Base-by-base conservation (phyloP, 37 sponge, comb jelly and placozoan species). In the Eunapius fragilis region DNA sequence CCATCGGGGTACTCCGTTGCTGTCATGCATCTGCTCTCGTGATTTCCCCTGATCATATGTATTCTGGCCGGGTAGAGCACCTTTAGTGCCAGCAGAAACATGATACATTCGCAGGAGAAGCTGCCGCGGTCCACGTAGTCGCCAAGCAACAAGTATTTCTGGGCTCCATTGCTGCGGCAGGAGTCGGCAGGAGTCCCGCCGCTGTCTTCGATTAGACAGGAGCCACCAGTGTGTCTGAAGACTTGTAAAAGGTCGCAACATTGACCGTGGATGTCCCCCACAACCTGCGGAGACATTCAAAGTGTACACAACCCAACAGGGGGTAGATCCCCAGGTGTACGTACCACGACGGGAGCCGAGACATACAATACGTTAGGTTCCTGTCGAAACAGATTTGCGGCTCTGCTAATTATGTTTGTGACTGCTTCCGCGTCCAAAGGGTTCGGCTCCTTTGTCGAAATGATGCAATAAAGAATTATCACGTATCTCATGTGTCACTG, bases 81-180 rank as follows among this genome's bases (percentile, higher is more conserved):
- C 68, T 94, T 94, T 25, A 94, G 74, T 0, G 88, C 49, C 25
- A 89, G 23, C 71, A 91, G 72, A 41, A 78, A 88, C 25, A 91
- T 35, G 34, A 94, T 86, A n/a, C 77, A 74, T 48, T 91, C 95
- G 45, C 84, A 86, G 25, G 89, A 88, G 76, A 72, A 86, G 47
- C 67, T 76, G 23, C 92, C 92, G 47, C 95, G 72, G 75, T 94
- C 95, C 11, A 94, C 95, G 47, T 91, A 94, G 77, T 94, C 95
- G 0, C 95, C 95, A 9, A 94, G 91, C 75, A 94, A 94, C 11
- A 94, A 85, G 79, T 89, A 94, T 31, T 74, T 78, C 22, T 79
- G 89, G 22, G 25, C 48, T 26, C 36, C 27, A 48, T 12, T 26
- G 14, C 28, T 67, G 68, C 11, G 14, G 19, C 58, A 12, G 7